A percentile compares a stretch with the other conserved stretches of the same genome.
Conservation (phyloP, 1,140 invertebrate species). For the Coptotermes formosanus region DNA sequence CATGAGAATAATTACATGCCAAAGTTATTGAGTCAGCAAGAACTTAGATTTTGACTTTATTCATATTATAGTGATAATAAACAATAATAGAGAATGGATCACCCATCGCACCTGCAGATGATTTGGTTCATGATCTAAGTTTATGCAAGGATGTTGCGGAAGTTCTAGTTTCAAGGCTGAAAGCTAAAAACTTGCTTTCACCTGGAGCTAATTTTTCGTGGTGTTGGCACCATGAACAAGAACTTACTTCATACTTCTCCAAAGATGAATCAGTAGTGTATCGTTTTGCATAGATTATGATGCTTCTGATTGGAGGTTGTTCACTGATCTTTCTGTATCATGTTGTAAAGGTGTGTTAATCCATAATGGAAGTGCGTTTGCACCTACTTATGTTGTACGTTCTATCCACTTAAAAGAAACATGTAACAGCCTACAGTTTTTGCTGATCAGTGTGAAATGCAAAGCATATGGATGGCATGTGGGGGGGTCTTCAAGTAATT, state of each 20-base stretch:
- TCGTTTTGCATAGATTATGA: constrained; percentile 38
- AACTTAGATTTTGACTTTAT: no score
- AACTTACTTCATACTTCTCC: constrained; percentile 35
- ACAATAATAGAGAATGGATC: no score
- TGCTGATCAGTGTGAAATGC: constrained; percentile 43
- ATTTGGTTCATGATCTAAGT: no score
- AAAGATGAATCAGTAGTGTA: constrained; percentile 39
- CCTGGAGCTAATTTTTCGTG: constrained; percentile 30
- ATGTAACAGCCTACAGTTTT: constrained; percentile 39
- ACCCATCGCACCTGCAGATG: no score
- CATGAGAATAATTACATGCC: no score
- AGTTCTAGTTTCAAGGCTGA: constrained; percentile 35
- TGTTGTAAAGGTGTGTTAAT: constrained; percentile 44
- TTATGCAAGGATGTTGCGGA: no score
- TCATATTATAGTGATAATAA: no score
- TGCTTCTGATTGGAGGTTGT: constrained; percentile 40
- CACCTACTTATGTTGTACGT: constrained; percentile 43
- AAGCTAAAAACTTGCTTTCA: constrained; percentile 34
- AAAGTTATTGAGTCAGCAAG: no score
- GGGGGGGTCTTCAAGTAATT: constrained; percentile 47
- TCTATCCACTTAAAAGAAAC: constrained; percentile 43
- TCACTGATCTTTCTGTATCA: constrained; percentile 41
- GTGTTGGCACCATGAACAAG: constrained; percentile 31
- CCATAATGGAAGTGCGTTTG: constrained; percentile 43
- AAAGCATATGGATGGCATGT: constrained; percentile 45